Evolutionary conservation across 2,888 invertebrate species (phyloP).

Genomic region (Drosophila neutralis): DNA sequence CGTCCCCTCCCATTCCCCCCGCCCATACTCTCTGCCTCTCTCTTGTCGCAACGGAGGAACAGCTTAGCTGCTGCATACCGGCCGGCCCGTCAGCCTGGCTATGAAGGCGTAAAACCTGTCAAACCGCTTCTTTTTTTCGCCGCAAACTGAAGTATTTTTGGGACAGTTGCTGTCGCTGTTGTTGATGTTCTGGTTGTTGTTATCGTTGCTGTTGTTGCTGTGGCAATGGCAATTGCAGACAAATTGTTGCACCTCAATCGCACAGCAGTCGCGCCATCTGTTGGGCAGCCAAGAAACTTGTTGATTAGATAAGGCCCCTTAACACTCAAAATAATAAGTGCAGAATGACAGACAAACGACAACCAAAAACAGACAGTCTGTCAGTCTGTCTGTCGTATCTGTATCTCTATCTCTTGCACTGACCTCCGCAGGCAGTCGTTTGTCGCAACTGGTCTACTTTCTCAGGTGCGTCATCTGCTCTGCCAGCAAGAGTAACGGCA

Average conservation of each 20-base stretch:
- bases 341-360: constrained; percentile 5
- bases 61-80: constrained; percentile 61
- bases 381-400: constrained; percentile 3
- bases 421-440: constrained; percentile 8
- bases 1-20: not conserved
- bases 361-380: constrained; percentile 7
- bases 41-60: constrained; percentile 33
- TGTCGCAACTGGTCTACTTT: constrained; percentile 59
- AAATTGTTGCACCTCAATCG: constrained; percentile 78
- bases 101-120: constrained; percentile 62
- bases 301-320: constrained; percentile 70
- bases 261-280: constrained; percentile 64
- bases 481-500: constrained; percentile 27
- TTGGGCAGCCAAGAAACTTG: constrained; percentile 61
- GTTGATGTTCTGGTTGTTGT: constrained; percentile 29
- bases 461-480: constrained; percentile 62
- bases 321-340: not conserved
- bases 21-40: not conserved
- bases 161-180: constrained; percentile 48
- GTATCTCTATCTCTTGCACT: constrained; percentile 5
- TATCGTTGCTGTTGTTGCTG: constrained; percentile 28
- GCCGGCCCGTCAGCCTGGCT: constrained; percentile 56
- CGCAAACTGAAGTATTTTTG: constrained; percentile 58
- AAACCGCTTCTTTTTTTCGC: constrained; percentile 64
- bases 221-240: constrained; percentile 69